Conservation (phyloP, 2,888 invertebrate genomes). For the Polymixis lichenea region DNA sequence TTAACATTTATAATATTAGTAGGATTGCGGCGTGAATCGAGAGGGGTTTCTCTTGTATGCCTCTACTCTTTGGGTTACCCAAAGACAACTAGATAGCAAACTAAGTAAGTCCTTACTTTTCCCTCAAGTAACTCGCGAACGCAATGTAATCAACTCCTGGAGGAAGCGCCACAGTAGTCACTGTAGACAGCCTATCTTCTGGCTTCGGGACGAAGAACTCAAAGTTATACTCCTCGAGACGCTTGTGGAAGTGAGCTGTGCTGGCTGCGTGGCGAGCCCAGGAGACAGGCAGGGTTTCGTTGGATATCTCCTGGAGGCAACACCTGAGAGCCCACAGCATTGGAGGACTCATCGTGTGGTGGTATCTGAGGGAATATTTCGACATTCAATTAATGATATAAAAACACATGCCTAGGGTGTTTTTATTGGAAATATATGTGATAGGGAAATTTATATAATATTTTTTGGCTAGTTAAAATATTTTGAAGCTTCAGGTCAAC, state of each 20-base stretch:
- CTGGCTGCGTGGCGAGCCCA: constrained; percentile 93
- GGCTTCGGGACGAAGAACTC: constrained; percentile 93
- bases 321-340: constrained; percentile 95
- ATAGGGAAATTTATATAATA: too few species aligned
- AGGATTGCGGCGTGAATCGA: too few species aligned
- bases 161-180: constrained; percentile 82
- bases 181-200: constrained; percentile 85
- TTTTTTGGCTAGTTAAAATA: too few species aligned
- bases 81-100: background rate
- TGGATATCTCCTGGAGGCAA: constrained; percentile 93
- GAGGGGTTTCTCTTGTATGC: too few species aligned
- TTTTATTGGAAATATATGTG: too few species aligned
- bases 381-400: background rate
- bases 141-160: constrained; percentile 78
- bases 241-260: constrained; percentile 92
- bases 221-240: constrained; percentile 92
- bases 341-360: constrained; percentile 96
- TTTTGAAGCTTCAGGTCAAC: background rate
- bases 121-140: constrained; percentile 77
- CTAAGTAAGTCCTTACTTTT: constrained; percentile 76
- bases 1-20: too few species aligned
- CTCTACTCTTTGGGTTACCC: too few species aligned
- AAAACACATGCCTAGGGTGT: background rate
- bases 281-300: constrained; percentile 92
- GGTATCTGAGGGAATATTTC: constrained; percentile 90